These are phyloP conservation scores for Adelosebastes latens DNA, from an alignment of 2,797 vertebrate species.

Conservation along the genomic window DNA sequence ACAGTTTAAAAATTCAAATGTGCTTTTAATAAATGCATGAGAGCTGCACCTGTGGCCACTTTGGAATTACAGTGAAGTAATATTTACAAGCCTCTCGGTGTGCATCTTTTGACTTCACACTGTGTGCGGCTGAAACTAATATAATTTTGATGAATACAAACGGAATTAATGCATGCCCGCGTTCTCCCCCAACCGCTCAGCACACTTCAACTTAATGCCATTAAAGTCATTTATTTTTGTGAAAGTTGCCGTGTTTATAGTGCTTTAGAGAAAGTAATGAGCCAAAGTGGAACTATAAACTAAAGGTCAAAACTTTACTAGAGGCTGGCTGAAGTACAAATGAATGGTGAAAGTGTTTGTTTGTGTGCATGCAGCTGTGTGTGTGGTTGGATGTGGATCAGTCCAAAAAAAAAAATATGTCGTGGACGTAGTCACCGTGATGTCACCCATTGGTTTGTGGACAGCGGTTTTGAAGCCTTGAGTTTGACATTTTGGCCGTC, in stretches of 20 bases:
- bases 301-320: conserved; percentile 37
- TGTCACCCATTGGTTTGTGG: too few relatives aligned
- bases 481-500: too few relatives aligned
- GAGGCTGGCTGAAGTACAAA: conserved; percentile 19
- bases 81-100: conserved; percentile 55
- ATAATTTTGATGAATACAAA: conserved; percentile 56
- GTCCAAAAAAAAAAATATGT: background rate
- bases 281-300: conserved; percentile 18
- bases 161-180: conserved; percentile 22
- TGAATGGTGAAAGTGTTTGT: background rate
- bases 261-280: conserved; percentile 30
- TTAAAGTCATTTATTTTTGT: conserved; percentile 38
- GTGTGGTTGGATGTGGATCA: background rate
- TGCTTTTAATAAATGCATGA: conserved; percentile 71
- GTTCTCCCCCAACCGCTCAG: background rate
- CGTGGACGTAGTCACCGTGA: too few relatives aligned
- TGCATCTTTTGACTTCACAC: conserved; percentile 34
- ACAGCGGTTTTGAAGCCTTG: too few relatives aligned
- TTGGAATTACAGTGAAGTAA: conserved; percentile 49
- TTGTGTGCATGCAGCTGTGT: background rate
- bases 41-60: conserved; percentile 66
- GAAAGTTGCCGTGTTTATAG: conserved; percentile 31
- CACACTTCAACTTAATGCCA: conserved; percentile 40
- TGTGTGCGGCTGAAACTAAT: conserved; percentile 35
- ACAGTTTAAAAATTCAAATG: conserved; percentile 60